Evolutionary conservation across 2,113 vertebrate genomes (phyloP).

Genomic region (Pogona vitticeps): DNA sequence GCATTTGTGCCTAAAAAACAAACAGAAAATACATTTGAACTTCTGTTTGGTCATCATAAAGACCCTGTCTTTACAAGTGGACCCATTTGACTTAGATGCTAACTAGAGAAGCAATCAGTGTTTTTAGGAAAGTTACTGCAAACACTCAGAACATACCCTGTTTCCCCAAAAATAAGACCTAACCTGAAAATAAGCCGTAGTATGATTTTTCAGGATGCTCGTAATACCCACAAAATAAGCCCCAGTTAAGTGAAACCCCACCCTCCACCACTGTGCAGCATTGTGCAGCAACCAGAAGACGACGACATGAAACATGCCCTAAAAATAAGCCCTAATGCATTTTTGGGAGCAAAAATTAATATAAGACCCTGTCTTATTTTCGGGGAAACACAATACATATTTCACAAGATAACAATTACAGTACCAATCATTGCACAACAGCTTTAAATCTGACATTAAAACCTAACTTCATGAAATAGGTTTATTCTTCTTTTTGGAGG

Average conservation of each 20-base stretch:
- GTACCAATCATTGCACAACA: background rate
- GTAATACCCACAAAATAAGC: too few relatives aligned
- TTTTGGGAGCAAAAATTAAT: too few relatives aligned
- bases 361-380: too few relatives aligned
- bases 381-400: too few relatives aligned
- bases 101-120: background rate
- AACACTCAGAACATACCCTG: background rate
- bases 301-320: too few relatives aligned
- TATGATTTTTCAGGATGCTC: too few relatives aligned
- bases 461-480: background rate
- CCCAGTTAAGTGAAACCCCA: too few relatives aligned
- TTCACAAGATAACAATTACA: background rate
- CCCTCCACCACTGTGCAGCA: too few relatives aligned
- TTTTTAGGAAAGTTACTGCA: background rate
- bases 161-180: too few relatives aligned
- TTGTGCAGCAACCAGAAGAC: too few relatives aligned
- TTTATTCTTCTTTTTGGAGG: background rate
- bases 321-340: too few relatives aligned
- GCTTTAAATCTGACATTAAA: background rate
- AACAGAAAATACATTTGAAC: background rate
- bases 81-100: background rate
- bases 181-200: too few relatives aligned
- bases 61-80: background rate
- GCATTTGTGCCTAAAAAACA: constrained; percentile 89
- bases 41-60: background rate